Evolutionary conservation across 2,888 invertebrate genomes (phyloP).

Genomic region (Eupithecia exiguata): DNA sequence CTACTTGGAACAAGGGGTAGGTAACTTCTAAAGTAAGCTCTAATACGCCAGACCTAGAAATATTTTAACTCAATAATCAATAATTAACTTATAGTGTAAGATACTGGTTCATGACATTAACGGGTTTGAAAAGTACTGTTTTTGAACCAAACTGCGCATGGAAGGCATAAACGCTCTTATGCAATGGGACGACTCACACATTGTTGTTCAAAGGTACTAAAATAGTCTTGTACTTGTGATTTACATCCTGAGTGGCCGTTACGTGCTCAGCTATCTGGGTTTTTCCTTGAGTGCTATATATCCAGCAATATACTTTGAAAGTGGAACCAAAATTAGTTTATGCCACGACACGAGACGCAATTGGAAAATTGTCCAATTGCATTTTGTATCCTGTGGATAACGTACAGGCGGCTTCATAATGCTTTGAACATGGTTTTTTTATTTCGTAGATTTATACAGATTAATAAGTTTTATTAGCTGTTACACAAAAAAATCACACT

Average conservation of each 20-base stretch:
- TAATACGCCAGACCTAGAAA: no score
- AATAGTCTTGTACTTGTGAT: conserved; percentile 38
- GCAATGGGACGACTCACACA: conserved; percentile 13
- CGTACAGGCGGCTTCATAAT: conserved; percentile 58
- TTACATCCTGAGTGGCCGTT: conserved; percentile 45
- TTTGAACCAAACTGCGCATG: no score
- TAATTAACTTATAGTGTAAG: no score
- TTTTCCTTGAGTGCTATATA: conserved; percentile 45
- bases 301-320: conserved; percentile 50
- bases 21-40: no score
- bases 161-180: no score
- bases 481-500: background rate
- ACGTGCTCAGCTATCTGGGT: conserved; percentile 43
- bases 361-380: conserved; percentile 82
- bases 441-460: background rate
- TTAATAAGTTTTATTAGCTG: no score
- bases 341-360: conserved; percentile 67
- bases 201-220: conserved; percentile 30
- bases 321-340: conserved; percentile 69
- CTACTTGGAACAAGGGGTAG: no score
- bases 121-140: no score
- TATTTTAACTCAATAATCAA: no score
- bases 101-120: no score
- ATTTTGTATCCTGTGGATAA: conserved; percentile 73
- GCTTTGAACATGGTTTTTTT: background rate